These are phyloP conservation scores for Erinaceus europaeus DNA, from an alignment of 2,113 vertebrate genomes.

Conservation along the genomic window DNA sequence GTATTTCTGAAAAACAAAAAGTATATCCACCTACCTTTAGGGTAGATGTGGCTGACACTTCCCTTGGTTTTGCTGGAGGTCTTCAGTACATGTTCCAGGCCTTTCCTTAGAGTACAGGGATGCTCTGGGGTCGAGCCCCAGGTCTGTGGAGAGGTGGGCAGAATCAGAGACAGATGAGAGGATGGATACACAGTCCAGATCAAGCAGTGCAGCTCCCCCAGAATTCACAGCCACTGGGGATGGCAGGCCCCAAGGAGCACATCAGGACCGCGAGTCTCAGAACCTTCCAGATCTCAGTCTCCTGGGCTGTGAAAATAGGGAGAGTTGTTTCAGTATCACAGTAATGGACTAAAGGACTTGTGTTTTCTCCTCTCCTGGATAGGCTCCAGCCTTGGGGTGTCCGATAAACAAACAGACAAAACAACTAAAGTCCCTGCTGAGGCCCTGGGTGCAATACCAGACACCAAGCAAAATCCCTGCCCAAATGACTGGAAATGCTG, in stretches of 20 bases:
- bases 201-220: neutral
- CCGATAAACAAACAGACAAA: too few relatives aligned
- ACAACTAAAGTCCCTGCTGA: too few relatives aligned
- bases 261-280: neutral
- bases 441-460: too few relatives aligned
- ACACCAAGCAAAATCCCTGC: too few relatives aligned
- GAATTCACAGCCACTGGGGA: neutral
- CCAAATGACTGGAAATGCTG: too few relatives aligned
- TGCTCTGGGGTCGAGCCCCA: neutral
- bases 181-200: neutral
- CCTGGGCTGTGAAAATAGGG: neutral
- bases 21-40: constrained; percentile 7
- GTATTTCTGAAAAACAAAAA: too few relatives aligned
- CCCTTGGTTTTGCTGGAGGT: too few relatives aligned
- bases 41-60: neutral
- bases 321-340: neutral
- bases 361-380: neutral
- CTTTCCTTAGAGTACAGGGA: neutral
- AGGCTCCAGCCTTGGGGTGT: too few relatives aligned
- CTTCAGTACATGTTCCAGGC: neutral
- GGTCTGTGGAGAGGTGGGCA: neutral
- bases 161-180: neutral
- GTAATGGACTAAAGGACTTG: neutral
- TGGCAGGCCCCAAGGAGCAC: neutral
- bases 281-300: neutral